phyloP scores from a whole-genome alignment of 2,113 vertebrate genomes.

The Gasterosteus nipponicus region DNA sequence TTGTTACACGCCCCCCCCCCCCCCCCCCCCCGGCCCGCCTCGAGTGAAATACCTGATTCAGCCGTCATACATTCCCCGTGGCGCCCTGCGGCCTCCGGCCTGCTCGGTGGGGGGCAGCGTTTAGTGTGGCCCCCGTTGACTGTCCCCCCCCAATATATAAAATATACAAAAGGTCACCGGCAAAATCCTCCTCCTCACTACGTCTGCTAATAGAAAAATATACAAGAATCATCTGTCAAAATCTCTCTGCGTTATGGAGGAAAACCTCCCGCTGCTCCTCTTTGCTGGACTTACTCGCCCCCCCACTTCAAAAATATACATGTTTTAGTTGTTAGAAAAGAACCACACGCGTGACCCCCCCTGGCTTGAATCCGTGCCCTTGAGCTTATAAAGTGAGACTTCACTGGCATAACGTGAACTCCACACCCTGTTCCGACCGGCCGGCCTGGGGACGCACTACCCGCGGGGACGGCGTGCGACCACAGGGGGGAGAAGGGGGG shows the following conservation, averaged over 20 bases:
- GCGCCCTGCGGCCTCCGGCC: constrained; percentile 19
- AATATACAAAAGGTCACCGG: constrained; percentile 85
- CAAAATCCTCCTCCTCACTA: constrained; percentile 75
- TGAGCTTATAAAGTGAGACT: constrained; percentile 63
- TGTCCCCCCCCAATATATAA: constrained; percentile 76
- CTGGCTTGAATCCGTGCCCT: constrained; percentile 67
- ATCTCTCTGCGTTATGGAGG: constrained; percentile 72
- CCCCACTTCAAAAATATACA: constrained; percentile 84
- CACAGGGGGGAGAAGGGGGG: background rate
- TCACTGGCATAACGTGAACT: constrained; percentile 68
- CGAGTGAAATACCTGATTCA: constrained; percentile 73
- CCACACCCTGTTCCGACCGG: constrained; percentile 60
- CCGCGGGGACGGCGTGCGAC: constrained; percentile 36
- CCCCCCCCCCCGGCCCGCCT: constrained; percentile 6
- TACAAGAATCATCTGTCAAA: constrained; percentile 83
- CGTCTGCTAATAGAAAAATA: constrained; percentile 85
- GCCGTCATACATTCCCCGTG: constrained; percentile 75
- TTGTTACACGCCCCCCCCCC: constrained; percentile 20
- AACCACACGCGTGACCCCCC: constrained; percentile 59
- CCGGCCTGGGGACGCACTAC: constrained; percentile 51
- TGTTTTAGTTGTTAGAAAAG: constrained; percentile 74
- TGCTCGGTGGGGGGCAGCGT: constrained; percentile 51
- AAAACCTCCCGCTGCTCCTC: constrained; percentile 40
- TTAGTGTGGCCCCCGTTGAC: constrained; percentile 62
- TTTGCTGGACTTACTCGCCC: constrained; percentile 53